A percentile compares a stretch with the other conserved stretches of the same genome.
Conservation (phyloP, 1,140 invertebrate genomes). For the Heliconius hewitsoni region DNA sequence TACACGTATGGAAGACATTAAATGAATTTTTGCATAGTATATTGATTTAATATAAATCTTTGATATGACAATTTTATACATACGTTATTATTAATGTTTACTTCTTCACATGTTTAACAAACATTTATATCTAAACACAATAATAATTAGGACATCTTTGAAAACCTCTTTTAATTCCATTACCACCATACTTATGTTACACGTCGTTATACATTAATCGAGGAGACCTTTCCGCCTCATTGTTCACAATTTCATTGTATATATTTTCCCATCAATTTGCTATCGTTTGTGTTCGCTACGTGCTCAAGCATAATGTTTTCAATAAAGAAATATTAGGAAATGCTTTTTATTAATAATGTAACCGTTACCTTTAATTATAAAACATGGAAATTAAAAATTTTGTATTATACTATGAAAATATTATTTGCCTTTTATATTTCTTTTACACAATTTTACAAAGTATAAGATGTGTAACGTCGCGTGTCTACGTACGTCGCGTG, state of each 20-base stretch:
- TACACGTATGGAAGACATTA: too few species aligned
- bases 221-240: conserved; percentile 11
- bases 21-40: too few species aligned
- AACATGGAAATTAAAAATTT: neutral
- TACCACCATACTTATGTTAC: conserved; percentile 4
- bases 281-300: conserved; percentile 11
- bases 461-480: conserved; percentile 36
- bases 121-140: neutral
- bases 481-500: conserved; percentile 46
- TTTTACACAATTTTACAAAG: conserved; percentile 8
- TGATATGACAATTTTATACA: neutral
- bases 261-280: conserved; percentile 12
- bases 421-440: neutral
- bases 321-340: conserved; percentile 13
- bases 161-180: conserved; percentile 1
- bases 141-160: neutral
- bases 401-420: neutral
- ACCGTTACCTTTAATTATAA: neutral
- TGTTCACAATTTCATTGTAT: conserved; percentile 9
- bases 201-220: conserved; percentile 11
- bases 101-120: neutral
- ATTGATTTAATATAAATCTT: too few species aligned
- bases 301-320: conserved; percentile 10
- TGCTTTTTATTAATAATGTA: neutral
- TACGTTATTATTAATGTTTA: neutral